These are phyloP conservation scores for Notarius lentiginosus DNA, from an alignment of 2,113 vertebrate genomes.

Conservation along the genomic window DNA sequence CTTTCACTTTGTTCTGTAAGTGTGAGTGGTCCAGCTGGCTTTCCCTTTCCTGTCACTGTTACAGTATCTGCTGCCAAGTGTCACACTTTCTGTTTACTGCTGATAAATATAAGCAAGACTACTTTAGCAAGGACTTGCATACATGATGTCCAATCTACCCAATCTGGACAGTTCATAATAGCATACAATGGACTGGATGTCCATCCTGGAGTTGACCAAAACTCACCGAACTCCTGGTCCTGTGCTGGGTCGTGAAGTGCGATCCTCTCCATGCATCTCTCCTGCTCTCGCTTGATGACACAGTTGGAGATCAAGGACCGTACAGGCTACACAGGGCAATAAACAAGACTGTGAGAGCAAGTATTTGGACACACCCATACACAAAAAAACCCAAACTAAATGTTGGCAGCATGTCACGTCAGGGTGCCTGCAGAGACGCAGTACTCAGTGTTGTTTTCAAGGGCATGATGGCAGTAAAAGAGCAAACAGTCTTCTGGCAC, in stretches of 20 bases:
- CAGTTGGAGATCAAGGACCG: slow-evolving; percentile 66
- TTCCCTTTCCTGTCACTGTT: slow-evolving; percentile 55
- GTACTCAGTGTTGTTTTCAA: neutral
- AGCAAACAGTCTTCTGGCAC: neutral
- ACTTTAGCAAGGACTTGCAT: slow-evolving; percentile 41
- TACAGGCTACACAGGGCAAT: slow-evolving; percentile 55
- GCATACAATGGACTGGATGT: neutral
- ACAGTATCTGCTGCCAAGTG: slow-evolving; percentile 68
- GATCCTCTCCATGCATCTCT: slow-evolving; percentile 75
- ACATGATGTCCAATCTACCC: neutral
- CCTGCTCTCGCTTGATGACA: slow-evolving; percentile 72
- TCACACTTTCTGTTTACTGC: slow-evolving; percentile 59
- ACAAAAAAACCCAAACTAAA: neutral
- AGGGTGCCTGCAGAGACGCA: neutral
- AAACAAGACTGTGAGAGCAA: slow-evolving; percentile 39
- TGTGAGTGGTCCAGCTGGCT: slow-evolving; percentile 54
- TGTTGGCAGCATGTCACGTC: neutral
- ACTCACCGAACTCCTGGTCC: slow-evolving; percentile 65
- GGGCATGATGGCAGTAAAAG: neutral
- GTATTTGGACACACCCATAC: neutral
- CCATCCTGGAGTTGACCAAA: neutral
- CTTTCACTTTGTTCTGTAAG: slow-evolving; percentile 2
- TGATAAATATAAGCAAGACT: neutral
- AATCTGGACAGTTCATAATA: neutral
- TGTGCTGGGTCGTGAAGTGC: slow-evolving; percentile 57